Base-by-base conservation (phyloP, 2,888 invertebrate genomes). In the Abscondita cerata region DNA sequence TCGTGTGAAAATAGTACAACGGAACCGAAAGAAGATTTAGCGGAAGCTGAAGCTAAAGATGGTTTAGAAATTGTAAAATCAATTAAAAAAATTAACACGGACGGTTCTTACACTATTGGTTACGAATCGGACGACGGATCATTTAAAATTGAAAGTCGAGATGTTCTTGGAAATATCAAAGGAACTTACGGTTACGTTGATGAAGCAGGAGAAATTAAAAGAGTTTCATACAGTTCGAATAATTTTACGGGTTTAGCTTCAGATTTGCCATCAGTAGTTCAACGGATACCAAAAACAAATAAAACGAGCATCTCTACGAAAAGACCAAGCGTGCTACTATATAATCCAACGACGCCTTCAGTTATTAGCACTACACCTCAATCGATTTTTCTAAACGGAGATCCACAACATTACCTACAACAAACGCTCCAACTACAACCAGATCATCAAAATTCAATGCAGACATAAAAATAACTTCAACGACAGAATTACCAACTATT, bases 71-170 rank as follows among this genome's bases (percentile, higher is more conserved):
- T 92, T 71, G 86, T 93, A 19, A 92, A 92, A 76, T 90, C 92
- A 79, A 91, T 93, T 70, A 87, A 91, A 66, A 86, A 90, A 75
- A 83, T 92, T 1, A 93, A 93, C 76, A 89, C 90, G 52, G 93
- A 93, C 75, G 93, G 93, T 20, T 91, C 92, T 0, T 93, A 93
- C 74, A 92, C 92, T 0, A 91, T 91, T 65, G 93, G 93, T 0
- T 93, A 91, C 74, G 93, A 93, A 81, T 91, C 92, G 1, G 92
- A 90, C 50, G 93, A 93, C 77, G 93, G 93, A 2, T 90, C 91
- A 0, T 93, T 92, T 78, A 92, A 93, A 82, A 91, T 92, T 59
- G 92, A 92, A 81, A 92, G 90, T 73, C 83, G 92, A 65, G 91
- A 91, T 78, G 89, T 90, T 48, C 81, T 87, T 64, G 92, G 92